These are phyloP conservation scores for Chloroceryle inda DNA, from an alignment of 2,797 vertebrate species.

Conservation along the genomic window DNA sequence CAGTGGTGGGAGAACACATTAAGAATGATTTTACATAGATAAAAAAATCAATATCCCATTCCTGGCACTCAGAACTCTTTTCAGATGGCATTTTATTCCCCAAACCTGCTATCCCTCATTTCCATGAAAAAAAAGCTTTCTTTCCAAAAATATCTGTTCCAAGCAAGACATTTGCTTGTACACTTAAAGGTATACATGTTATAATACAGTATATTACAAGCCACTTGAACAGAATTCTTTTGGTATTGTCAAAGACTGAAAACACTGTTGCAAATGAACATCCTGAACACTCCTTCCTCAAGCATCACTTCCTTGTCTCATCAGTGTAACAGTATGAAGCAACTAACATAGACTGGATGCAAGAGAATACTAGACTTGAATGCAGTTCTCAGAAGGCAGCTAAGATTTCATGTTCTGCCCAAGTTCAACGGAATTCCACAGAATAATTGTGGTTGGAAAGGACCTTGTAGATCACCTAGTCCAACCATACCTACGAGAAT, in stretches of 20 bases:
- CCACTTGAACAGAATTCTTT: background rate
- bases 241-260: background rate
- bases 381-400: background rate
- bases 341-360: background rate
- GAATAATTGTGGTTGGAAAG: too few relatives aligned
- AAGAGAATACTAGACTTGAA: background rate
- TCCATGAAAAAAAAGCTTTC: constrained; percentile 14
- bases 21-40: constrained; percentile 68
- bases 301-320: background rate
- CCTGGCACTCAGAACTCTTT: constrained; percentile 39
- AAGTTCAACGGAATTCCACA: background rate
- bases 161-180: background rate
- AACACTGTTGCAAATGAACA: background rate
- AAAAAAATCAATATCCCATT: constrained; percentile 71
- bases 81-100: constrained; percentile 48
- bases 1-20: constrained; percentile 35
- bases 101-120: background rate
- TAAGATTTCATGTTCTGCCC: background rate
- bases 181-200: background rate
- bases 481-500: too few relatives aligned
- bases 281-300: background rate
- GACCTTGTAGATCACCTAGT: too few relatives aligned
- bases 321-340: background rate
- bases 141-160: background rate
- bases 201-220: background rate